phyloP scores from a whole-genome alignment of 2,888 invertebrate species.

The Macropis europaea region DNA sequence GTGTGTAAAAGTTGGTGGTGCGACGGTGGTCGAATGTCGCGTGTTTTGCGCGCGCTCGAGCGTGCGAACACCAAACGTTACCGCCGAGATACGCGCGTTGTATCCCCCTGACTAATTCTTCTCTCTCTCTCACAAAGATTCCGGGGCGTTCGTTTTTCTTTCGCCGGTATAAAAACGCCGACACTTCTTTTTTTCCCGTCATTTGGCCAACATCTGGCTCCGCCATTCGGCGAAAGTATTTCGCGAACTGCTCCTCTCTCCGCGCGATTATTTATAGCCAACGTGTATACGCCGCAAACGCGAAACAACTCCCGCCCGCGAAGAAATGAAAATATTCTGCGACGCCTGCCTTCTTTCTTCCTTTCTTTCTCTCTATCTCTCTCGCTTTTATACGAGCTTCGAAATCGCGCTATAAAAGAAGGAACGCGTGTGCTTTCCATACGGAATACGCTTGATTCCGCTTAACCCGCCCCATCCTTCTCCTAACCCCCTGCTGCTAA shows the following conservation, averaged over 20 bases:
- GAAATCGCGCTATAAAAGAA: conserved; percentile 39
- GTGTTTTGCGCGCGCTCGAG: conserved; percentile 11
- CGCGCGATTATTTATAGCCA: conserved; percentile 35
- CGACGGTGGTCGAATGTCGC: conserved; percentile 23
- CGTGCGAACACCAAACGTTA: conserved; percentile 4
- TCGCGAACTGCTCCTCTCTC: conserved; percentile 15
- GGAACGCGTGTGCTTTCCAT: conserved; percentile 31
- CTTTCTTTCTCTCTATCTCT: not conserved
- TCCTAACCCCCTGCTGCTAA: not conserved
- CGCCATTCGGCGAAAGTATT: conserved; percentile 15
- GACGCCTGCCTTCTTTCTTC: no score
- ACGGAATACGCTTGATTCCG: conserved; percentile 22
- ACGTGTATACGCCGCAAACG: conserved; percentile 7
- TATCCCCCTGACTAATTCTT: not conserved
- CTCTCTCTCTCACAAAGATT: conserved; percentile 7
- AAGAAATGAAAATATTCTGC: conserved; percentile 38
- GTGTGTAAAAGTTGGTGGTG: conserved; percentile 38
- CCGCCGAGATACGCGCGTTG: conserved; percentile 4
- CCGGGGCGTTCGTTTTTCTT: not conserved
- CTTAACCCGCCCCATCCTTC: conserved; percentile 1
- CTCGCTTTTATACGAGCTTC: conserved; percentile 18
- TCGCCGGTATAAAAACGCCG: not conserved
- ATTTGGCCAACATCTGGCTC: conserved; percentile 35
- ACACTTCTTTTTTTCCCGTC: conserved; percentile 2
- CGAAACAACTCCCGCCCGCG: conserved; percentile 7